A percentile compares a stretch with the other conserved stretches of the same genome.
These are phyloP conservation scores for Rhyacophila brunnea DNA, from an alignment of 1,140 invertebrate genomes.

Conservation along the genomic window DNA sequence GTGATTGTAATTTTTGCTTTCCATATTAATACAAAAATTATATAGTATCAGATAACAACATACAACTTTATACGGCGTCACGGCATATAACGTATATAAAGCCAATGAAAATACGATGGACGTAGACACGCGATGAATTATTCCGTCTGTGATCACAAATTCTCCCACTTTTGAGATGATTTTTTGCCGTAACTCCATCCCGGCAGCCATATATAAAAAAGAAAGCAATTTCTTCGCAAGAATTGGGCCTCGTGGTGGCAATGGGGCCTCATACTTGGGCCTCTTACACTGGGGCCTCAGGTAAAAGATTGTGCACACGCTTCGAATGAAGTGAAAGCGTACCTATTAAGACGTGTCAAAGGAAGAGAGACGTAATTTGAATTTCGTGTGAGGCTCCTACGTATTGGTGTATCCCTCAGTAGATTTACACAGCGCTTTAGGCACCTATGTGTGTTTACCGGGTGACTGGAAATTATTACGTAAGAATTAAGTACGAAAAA, in stretches of 20 bases:
- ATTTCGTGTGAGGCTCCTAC: slow-evolving; percentile 31
- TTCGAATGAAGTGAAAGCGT: slow-evolving; percentile 11
- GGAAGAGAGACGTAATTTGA: slow-evolving; percentile 35
- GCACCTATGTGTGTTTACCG: too few species aligned
- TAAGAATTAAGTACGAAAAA: too few species aligned
- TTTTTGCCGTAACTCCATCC: background rate
- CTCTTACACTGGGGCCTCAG: background rate
- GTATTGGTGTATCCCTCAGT: slow-evolving; percentile 23
- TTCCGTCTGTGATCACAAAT: background rate
- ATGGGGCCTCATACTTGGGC: too few species aligned
- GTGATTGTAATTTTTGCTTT: too few species aligned
- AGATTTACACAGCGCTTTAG: slow-evolving; percentile 1
- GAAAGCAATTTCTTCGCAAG: background rate
- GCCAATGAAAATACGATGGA: background rate
- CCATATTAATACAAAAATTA: too few species aligned
- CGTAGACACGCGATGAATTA: background rate
- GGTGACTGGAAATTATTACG: too few species aligned
- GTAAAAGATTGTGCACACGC: slow-evolving; percentile 1
- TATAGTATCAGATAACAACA: too few species aligned
- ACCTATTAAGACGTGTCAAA: slow-evolving; percentile 36
- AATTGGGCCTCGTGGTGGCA: slow-evolving; percentile 1
- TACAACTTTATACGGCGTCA: too few species aligned
- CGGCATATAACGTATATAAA: too few species aligned
- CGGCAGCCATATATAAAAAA: background rate
- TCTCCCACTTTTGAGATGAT: background rate